These are phyloP conservation scores for Phymatocera aterrima DNA, from an alignment of 2,888 invertebrate genomes.

Conservation along the genomic window DNA sequence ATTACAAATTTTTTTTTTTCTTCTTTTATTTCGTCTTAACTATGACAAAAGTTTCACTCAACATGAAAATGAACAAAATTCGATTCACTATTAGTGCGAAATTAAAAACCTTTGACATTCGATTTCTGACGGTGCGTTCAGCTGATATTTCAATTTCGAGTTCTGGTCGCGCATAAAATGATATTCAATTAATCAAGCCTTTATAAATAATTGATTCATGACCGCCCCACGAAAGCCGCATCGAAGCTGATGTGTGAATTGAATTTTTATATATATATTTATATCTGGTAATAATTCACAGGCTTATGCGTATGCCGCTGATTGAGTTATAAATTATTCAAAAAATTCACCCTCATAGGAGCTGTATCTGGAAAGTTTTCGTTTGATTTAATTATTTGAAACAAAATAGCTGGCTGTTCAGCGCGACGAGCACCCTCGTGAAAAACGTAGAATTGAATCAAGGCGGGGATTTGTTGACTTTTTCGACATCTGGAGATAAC, in stretches of 20 bases:
- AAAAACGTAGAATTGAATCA: background rate
- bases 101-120: background rate
- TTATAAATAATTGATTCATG: constrained; percentile 2
- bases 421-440: background rate
- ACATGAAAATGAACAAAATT: background rate
- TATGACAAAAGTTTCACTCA: background rate
- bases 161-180: background rate
- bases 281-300: background rate
- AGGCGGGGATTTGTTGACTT: background rate
- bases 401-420: background rate
- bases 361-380: background rate
- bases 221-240: background rate
- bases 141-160: background rate
- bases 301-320: background rate
- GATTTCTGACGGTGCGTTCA: background rate
- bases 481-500: background rate
- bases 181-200: constrained; percentile 2
- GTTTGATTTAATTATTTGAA: background rate
- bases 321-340: constrained; percentile 7
- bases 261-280: too few species aligned
- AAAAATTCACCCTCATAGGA: background rate
- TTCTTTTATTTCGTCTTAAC: background rate
- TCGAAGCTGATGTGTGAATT: background rate
- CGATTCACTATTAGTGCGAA: background rate
- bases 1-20: background rate